A percentile compares a stretch with the other conserved stretches of the same genome.
phyloP scores from a whole-genome alignment of 2,797 vertebrate species.

The Gambelia wislizenii region DNA sequence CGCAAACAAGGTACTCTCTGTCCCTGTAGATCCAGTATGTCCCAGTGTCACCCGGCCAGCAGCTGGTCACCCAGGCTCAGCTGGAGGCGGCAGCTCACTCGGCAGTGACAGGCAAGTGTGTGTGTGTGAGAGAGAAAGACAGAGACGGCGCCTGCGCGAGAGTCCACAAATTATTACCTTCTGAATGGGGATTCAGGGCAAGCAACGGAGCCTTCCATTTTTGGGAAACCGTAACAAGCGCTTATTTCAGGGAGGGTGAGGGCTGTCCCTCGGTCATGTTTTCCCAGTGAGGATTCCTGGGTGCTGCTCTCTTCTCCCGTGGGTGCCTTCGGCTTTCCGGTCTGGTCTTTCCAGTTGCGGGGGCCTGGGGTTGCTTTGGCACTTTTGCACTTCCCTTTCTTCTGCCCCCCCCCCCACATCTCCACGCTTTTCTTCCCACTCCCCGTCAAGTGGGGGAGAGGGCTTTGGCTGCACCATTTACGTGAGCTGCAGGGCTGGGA shows the following conservation, averaged over 20 bases:
- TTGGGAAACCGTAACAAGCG: background rate
- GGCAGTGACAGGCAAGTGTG: constrained; percentile 86
- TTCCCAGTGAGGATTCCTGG: background rate
- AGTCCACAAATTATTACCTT: background rate
- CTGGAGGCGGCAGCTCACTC: constrained; percentile 92
- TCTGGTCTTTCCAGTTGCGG: background rate
- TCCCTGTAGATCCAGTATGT: constrained; percentile 91
- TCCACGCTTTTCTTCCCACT: background rate
- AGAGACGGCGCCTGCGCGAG: background rate
- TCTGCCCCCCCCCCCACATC: too few relatives aligned
- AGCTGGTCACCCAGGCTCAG: constrained; percentile 90
- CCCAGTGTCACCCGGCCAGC: constrained; percentile 89
- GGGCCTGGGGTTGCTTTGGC: too few relatives aligned
- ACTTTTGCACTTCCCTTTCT: too few relatives aligned
- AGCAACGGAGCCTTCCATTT: background rate
- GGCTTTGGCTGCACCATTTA: background rate
- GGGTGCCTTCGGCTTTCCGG: background rate
- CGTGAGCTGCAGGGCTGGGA: background rate
- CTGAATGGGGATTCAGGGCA: background rate
- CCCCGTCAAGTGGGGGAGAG: background rate
- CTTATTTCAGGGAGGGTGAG: too few relatives aligned
- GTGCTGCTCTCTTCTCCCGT: background rate
- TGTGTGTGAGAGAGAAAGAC: fast-evolving
- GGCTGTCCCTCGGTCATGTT: background rate
- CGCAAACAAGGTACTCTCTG: fast-evolving